Base-by-base conservation (phyloP, 2,113 vertebrate species). In the Xenopus tropicalis region DNA sequence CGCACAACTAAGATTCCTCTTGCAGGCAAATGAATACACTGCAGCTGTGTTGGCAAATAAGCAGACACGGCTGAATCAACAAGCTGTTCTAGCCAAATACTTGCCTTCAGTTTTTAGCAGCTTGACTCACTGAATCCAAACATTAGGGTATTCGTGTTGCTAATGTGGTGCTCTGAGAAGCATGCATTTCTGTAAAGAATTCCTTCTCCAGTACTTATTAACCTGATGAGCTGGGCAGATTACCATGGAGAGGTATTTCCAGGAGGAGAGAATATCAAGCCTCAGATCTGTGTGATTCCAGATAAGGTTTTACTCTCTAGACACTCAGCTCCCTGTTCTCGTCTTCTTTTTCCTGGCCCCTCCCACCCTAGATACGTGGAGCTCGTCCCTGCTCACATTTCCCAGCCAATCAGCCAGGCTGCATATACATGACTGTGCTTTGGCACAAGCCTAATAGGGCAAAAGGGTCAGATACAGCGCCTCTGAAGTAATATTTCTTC, bases 71-170 rank as follows among this genome's bases (percentile, higher is more conserved):
- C 0, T 2, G 23, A 76, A 57, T 46, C 54, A 74, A 83, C 80
- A 78, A 58, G 29, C 1, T 2, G 0, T 61, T 64, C 42, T 62
- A 77, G 72, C 82, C 11, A 56, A 29, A 73, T 68, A 87, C 83
- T 84, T 84, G 82, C 84, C 86, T 84, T 84, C 61, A 78, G 63
- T 73, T 21, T 76, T 52, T 21, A 51, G 52, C 61, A 12, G 62
- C 61, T 51, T 54, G 46, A 74, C 46, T 72, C 46, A 69, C 37
- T 75, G 75, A 43, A 56, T 14, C 46, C 68, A 84, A 76, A 14
- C 44, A 71, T 0, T 1, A 67, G 1, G 13, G 14, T 71, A 54
- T 5, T 75, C 70, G 64, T 69, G 43, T 46, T 69, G 25, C 8
- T 13, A 1, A 17, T 6, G 13, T 0, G 65, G 14, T 0, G 67